phyloP scores from a whole-genome alignment of 2,113 vertebrate species.

The Nannobrachium achirus region DNA sequence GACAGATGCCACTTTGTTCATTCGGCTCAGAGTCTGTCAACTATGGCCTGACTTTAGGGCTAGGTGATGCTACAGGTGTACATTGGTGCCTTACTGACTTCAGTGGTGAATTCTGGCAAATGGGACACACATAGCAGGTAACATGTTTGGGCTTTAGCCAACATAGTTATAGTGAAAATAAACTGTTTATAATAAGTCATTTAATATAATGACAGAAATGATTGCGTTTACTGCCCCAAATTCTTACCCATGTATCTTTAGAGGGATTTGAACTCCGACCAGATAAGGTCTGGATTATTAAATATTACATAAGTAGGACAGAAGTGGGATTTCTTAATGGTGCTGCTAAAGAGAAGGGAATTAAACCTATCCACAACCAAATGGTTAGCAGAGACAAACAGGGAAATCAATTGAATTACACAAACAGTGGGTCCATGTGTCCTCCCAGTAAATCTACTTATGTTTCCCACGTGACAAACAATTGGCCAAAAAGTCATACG shows the following conservation, averaged over 20 bases:
- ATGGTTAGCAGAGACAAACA: slow-evolving; percentile 4
- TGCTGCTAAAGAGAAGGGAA: background rate
- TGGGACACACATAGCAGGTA: too few species aligned
- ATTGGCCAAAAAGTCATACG: slow-evolving; percentile 32
- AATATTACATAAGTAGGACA: too few species aligned
- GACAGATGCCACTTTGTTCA: slow-evolving; percentile 61
- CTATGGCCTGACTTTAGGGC: slow-evolving; percentile 18
- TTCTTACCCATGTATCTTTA: too few species aligned
- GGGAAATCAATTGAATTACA: slow-evolving; percentile 28
- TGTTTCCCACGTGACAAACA: slow-evolving; percentile 22
- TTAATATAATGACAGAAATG: too few species aligned
- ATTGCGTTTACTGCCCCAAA: too few species aligned
- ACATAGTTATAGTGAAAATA: too few species aligned
- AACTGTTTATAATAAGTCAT: too few species aligned
- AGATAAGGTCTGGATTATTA: too few species aligned
- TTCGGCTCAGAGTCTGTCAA: slow-evolving; percentile 51
- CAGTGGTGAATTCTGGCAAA: background rate
- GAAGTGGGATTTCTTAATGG: background rate
- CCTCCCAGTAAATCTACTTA: slow-evolving; percentile 35
- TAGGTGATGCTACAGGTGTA: slow-evolving; percentile 15
- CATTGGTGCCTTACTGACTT: too few species aligned
- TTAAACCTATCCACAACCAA: slow-evolving; percentile 11
- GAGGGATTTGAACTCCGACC: background rate
- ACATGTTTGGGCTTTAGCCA: too few species aligned
- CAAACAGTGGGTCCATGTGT: slow-evolving; percentile 24